Percentiles rank a stretch among this genome's conserved stretches.
phyloP scores from a whole-genome alignment of 2,888 invertebrate genomes.

The Cyrtodaria siliqua region DNA sequence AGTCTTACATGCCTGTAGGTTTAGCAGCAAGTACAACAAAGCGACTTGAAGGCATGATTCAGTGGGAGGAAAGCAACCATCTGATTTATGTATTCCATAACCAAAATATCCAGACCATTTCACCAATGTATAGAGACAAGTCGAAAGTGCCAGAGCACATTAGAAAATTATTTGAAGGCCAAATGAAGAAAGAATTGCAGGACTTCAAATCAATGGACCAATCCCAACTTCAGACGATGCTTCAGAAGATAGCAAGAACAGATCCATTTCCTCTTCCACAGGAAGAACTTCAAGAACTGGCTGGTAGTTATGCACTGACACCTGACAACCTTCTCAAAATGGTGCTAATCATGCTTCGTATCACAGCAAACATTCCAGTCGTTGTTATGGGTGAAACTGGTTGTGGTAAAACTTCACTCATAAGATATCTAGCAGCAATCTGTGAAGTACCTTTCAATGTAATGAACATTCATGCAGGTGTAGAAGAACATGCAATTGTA shows the following conservation, averaged over 20 bases:
- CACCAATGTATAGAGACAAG: slow-evolving; percentile 62
- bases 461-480: slow-evolving; percentile 73
- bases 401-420: slow-evolving; percentile 76
- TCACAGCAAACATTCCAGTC: slow-evolving; percentile 69
- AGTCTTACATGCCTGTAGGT: too few species aligned
- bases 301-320: slow-evolving; percentile 67
- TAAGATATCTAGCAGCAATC: slow-evolving; percentile 65
- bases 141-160: slow-evolving; percentile 53
- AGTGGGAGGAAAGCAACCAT: slow-evolving; percentile 73
- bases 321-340: slow-evolving; percentile 75
- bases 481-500: slow-evolving; percentile 50
- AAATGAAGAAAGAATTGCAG: slow-evolving; percentile 57
- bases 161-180: slow-evolving; percentile 65
- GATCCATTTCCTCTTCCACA: slow-evolving; percentile 26
- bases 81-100: slow-evolving; percentile 68
- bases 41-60: slow-evolving; percentile 68
- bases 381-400: slow-evolving; percentile 78
- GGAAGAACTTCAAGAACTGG: slow-evolving; percentile 23
- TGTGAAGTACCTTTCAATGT: slow-evolving; percentile 64
- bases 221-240: slow-evolving; percentile 39
- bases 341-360: slow-evolving; percentile 67
- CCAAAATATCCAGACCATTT: slow-evolving; percentile 68
- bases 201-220: slow-evolving; percentile 48
- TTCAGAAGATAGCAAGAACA: slow-evolving; percentile 54
- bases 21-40: slow-evolving; percentile 6